A percentile compares a stretch with the other conserved stretches of the same genome.
These are phyloP conservation scores for Erebia aethiops DNA, from an alignment of 2,888 invertebrate genomes.

Conservation along the genomic window DNA sequence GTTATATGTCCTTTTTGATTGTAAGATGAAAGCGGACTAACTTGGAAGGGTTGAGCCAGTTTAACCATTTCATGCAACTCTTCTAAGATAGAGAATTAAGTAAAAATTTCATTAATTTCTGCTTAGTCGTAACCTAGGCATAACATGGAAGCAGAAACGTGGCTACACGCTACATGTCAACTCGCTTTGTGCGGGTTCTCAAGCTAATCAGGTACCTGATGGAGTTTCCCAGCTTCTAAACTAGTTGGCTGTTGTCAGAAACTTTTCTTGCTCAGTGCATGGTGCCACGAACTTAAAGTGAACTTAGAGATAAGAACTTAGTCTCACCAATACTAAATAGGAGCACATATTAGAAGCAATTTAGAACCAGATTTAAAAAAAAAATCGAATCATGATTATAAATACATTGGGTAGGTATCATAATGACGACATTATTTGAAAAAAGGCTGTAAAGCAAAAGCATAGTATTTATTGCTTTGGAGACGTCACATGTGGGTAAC, in stretches of 20 bases:
- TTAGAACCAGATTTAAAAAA: not conserved
- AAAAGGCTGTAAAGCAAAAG: not conserved
- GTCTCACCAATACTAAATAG: conserved; percentile 43
- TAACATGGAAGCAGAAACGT: conserved; percentile 1
- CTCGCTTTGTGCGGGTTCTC: conserved; percentile 45
- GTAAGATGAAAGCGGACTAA: too few relatives aligned
- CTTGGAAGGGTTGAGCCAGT: too few relatives aligned
- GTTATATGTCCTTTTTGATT: too few relatives aligned
- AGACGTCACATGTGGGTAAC: conserved; percentile 37
- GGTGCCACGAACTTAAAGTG: conserved; percentile 58
- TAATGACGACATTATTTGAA: not conserved
- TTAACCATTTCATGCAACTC: not conserved
- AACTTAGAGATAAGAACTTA: conserved; percentile 60
- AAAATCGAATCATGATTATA: too few relatives aligned
- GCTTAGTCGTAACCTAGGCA: not conserved
- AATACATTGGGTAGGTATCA: not conserved
- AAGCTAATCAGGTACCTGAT: conserved; percentile 80
- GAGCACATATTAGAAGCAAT: not conserved
- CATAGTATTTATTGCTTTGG: conserved; percentile 27
- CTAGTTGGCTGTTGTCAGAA: conserved; percentile 77
- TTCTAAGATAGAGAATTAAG: not conserved
- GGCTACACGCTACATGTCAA: conserved; percentile 42
- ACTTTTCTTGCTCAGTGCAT: conserved; percentile 69
- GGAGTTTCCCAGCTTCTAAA: conserved; percentile 78
- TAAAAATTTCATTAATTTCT: not conserved